Base-by-base conservation (phyloP, 2,888 invertebrate genomes). In the Melipona bicolor region DNA sequence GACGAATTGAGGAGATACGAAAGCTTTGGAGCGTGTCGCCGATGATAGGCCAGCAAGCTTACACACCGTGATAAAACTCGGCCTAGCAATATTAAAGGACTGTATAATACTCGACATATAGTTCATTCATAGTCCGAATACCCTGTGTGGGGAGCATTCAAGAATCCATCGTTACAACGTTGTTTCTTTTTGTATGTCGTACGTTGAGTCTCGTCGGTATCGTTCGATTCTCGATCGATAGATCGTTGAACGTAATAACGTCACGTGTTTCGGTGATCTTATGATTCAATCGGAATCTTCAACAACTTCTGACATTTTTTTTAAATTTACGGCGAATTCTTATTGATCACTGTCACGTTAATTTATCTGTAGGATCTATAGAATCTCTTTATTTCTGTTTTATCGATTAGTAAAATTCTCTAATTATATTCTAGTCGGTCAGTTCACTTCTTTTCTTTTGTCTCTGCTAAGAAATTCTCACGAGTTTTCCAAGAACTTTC, bases 61-160 rank as follows among this genome's bases (percentile, higher is more conserved):
- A 64, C 49, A 32, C 36, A 85, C 77, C 89, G 89, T 84, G 86
- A 88, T 86, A 82, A 84, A 82, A 78, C 84, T 90, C 90, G 90
- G 89, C 89, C 89, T 89, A 89, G 43, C 82, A 81, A 74, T 84
- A 81, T 84, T 85, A 73, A 72, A 78, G 65, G 81, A 85, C 81
- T 80, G 81, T 72, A 67, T 56, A 79, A 79, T 70, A 79, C 79
- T 81, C 80, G 77, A 69, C 52, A 43, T 43, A 43, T 43, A 11
- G 43, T 36, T 75, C 67, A 50, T 59, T 75, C 82, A n/a, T 54
- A 52, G 71, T 75, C n/a, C 4, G 59, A 36, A 56, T 15, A 64
- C 21, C 17, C 27, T 24, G 27, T 32, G 19, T 50, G 78, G 21
- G 54, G 78, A 15, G 54, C 67, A 74, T 74, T 49, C 15, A 43